A percentile compares a stretch with the other conserved stretches of the same genome.
Conservation (phyloP, 2,888 invertebrate species). For the Isotomurus palustris region DNA sequence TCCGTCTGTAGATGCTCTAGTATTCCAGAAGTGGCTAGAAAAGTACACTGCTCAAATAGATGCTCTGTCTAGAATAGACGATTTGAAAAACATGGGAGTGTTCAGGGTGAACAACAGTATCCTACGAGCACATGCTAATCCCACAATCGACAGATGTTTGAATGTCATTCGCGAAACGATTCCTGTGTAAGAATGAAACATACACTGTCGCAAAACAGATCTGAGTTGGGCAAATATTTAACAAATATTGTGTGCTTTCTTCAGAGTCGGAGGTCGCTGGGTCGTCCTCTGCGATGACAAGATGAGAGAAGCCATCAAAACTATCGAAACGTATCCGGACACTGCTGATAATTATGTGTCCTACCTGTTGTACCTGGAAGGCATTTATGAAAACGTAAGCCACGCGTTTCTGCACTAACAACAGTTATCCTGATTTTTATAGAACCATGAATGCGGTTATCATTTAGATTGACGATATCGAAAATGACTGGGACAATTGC, state of each 20-base stretch:
- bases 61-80: conserved; percentile 62
- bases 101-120: conserved; percentile 64
- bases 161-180: conserved; percentile 61
- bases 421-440: not conserved
- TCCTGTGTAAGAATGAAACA: conserved; percentile 58
- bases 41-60: conserved; percentile 66
- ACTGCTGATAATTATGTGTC: conserved; percentile 68
- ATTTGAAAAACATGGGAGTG: conserved; percentile 67
- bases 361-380: conserved; percentile 66
- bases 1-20: conserved; percentile 54
- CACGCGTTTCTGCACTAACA: not conserved
- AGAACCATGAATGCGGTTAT: no score
- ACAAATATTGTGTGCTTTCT: not conserved
- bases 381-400: conserved; percentile 55
- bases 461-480: conserved; percentile 62
- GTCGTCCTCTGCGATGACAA: conserved; percentile 50
- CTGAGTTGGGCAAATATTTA: not conserved
- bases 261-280: conserved; percentile 2
- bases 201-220: not conserved
- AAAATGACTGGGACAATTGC: conserved; percentile 69
- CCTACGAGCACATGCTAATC: conserved; percentile 67
- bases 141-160: conserved; percentile 66
- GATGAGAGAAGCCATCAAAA: conserved; percentile 61
- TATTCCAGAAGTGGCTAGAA: conserved; percentile 63
- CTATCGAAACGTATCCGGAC: conserved; percentile 62